Evolutionary conservation across 2,113 vertebrate genomes (phyloP), one percentile per base, ranked within the genome.

Genomic region (Nannobrachium achirus): DNA sequence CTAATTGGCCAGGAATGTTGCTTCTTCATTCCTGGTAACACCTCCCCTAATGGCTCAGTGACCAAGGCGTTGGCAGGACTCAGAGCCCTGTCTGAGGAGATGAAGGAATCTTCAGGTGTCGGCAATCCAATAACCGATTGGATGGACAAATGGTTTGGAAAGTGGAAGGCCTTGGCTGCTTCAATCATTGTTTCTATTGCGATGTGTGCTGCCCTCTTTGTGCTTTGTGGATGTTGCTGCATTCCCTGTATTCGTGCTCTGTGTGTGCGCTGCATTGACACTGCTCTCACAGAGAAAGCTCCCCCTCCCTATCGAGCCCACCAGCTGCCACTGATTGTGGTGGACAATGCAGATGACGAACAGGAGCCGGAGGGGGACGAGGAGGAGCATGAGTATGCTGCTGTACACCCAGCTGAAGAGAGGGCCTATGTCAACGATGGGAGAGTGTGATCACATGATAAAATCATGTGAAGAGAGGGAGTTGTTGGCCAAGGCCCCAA

Each of bases 21-120:
- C 11, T 60, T 56, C 0, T 69, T 51, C n/a, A 60, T 50, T 16
- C 57, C 67, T 3, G 60, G 60, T 46, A 69, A 64, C 14, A 71
- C 44, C 1, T 49, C 60, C 5, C 51, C 40, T 6, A 41, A 71
- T 8, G 40, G 52, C 1, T 63, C 66, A 20, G 40, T 68, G 13
- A 58, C 66, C 1, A 49, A 10, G 53, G 66, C 66, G 2, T 14
- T 63, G 1, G 60, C 48, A 5, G 60, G 60, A 2, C 11, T 63
- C 7, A 7, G 19, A 1, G 49, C 60, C 6, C 18, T 63, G 1
- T 63, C 45, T 8, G 49, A 63, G n/a, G 25, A 16, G 4, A 63
- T 63, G 60, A 42, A 63, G 10, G 45, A 63, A 2, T 10, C 25
- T 8, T 63, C 60, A 5, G 60, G 60, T 1, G n/a, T 63, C 9